Percentiles rank a stretch among this genome's conserved stretches.
Evolutionary conservation across 2,113 vertebrate species (phyloP).

Genomic region (Micromys minutus): DNA sequence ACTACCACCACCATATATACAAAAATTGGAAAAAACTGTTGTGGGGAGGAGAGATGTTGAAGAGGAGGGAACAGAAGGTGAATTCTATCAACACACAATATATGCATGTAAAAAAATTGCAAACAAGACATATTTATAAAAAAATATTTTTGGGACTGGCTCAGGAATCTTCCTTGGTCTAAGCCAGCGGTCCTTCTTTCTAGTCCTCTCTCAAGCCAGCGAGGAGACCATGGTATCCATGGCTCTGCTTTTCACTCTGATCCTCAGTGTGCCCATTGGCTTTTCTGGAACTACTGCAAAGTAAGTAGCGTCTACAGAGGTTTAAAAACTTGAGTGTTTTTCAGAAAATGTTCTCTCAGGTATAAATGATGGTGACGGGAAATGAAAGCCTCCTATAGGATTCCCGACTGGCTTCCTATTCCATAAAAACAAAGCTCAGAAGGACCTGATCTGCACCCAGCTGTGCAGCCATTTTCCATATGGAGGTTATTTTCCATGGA

Average conservation of each 20-base stretch:
- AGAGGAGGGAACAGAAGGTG: too few species aligned
- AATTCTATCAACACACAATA: neutral
- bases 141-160: conserved; percentile 48
- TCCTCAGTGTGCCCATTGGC: neutral
- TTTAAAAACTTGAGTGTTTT: conserved; percentile 33
- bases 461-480: conserved; percentile 45
- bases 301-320: neutral
- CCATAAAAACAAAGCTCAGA: conserved; percentile 50
- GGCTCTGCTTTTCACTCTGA: neutral
- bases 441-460: conserved; percentile 49
- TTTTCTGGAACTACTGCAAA: conserved; percentile 40
- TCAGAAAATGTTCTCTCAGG: conserved; percentile 7
- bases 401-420: neutral
- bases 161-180: neutral
- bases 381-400: conserved; percentile 27
- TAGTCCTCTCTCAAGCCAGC: neutral
- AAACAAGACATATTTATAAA: neutral
- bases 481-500: conserved; percentile 42
- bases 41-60: neutral
- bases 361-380: conserved; percentile 35
- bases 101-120: too few species aligned
- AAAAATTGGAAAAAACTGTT: neutral
- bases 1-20: too few species aligned
- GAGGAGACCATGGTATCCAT: neutral
- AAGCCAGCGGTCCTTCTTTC: neutral